Percentiles rank a stretch among this genome's conserved stretches.
Evolutionary conservation across 53 echinoderm and acorn worm species (phyloP).

Genomic region (Echinometra lucunter): DNA sequence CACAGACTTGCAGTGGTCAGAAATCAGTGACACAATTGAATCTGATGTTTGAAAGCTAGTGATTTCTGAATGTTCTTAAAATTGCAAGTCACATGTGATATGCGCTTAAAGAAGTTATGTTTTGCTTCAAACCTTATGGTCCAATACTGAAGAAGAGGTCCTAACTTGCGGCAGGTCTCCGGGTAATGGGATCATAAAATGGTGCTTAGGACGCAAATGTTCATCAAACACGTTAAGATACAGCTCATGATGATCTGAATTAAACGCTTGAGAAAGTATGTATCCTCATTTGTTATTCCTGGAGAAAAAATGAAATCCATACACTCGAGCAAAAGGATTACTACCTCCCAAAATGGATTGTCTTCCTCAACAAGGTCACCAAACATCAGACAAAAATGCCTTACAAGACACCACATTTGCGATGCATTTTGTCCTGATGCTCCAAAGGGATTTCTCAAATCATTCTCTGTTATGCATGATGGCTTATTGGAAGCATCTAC

Average conservation of each 20-base stretch:
- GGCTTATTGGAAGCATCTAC: constrained; percentile 75
- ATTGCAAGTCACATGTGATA: constrained; percentile 58
- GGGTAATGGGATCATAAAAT: constrained; percentile 78
- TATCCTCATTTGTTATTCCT: constrained; percentile 66
- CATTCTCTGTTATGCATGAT: constrained; percentile 49
- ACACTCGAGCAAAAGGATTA: constrained; percentile 67
- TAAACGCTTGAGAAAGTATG: constrained; percentile 70
- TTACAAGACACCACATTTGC: constrained; percentile 76
- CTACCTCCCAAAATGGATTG: constrained; percentile 71
- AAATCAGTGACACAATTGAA: constrained; percentile 21
- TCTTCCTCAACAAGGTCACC: constrained; percentile 75
- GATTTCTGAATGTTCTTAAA: constrained; percentile 71
- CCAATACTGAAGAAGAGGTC: constrained; percentile 72
- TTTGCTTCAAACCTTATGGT: constrained; percentile 80
- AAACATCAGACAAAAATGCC: constrained; percentile 70
- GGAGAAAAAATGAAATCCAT: constrained; percentile 72
- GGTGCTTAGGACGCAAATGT: constrained; percentile 73
- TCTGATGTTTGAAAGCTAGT: constrained; percentile 67
- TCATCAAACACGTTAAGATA: constrained; percentile 59
- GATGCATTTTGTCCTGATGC: constrained; percentile 78
- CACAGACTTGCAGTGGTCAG: background rate
- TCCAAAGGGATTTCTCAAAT: constrained; percentile 70
- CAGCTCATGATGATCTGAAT: constrained; percentile 75
- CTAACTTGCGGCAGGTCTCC: constrained; percentile 49
- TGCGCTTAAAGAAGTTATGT: constrained; percentile 72